These are phyloP conservation scores for Notechis scutatus DNA, from an alignment of 2,113 vertebrate genomes.

Conservation along the genomic window DNA sequence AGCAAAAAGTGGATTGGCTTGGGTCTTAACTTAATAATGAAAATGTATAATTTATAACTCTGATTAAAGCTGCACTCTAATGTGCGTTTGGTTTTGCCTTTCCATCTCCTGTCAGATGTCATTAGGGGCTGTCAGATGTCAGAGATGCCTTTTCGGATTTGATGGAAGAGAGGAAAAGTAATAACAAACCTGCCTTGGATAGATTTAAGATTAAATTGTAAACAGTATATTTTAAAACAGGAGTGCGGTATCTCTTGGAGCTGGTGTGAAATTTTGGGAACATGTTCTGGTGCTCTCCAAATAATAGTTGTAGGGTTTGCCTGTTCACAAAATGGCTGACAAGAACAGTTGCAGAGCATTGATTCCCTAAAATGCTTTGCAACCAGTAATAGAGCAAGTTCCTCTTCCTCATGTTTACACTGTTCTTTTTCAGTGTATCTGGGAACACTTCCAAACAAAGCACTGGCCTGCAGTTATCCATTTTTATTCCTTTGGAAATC, in stretches of 20 bases:
- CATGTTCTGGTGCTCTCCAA: neutral
- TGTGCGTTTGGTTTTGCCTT: neutral
- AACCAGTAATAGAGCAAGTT: neutral
- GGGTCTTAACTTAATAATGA: neutral
- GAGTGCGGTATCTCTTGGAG: neutral
- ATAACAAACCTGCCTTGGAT: neutral
- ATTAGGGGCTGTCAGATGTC: neutral
- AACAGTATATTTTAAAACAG: neutral
- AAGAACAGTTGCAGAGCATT: neutral
- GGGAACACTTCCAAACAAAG: neutral
- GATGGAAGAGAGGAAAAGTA: neutral
- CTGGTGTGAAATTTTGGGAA: neutral
- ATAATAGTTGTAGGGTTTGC: neutral
- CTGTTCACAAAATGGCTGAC: neutral
- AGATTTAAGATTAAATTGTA: neutral
- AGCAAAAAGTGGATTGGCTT: neutral
- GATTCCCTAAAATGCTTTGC: neutral
- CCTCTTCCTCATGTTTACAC: neutral
- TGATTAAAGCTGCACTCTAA: neutral
- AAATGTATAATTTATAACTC: neutral
- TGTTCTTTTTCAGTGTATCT: neutral
- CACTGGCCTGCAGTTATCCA: neutral
- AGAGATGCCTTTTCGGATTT: neutral
- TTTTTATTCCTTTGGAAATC: neutral
- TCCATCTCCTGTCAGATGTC: neutral